phyloP scores from a whole-genome alignment of 2,888 invertebrate genomes.

The Caenorhabditis zanzibari region DNA sequence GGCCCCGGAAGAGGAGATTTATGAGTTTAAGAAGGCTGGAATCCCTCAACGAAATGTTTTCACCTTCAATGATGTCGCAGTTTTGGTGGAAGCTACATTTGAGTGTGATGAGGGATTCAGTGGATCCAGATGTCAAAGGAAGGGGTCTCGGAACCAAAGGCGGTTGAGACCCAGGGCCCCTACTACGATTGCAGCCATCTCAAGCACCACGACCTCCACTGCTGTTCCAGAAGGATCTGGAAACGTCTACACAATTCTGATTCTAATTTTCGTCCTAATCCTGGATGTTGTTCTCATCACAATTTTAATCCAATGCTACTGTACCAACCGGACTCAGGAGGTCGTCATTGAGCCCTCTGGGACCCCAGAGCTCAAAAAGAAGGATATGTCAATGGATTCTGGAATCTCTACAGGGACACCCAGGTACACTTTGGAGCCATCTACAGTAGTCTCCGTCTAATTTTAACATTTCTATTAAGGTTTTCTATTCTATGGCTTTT shows the following conservation, averaged over 20 bases:
- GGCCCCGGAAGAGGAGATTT: neutral
- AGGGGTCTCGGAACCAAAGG: too few relatives aligned
- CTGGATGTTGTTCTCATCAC: neutral
- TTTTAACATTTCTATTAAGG: too few relatives aligned
- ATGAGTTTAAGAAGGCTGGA: slow-evolving; percentile 2
- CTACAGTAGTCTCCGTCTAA: neutral
- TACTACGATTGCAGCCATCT: neutral
- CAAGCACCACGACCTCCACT: neutral
- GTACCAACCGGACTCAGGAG: too few relatives aligned
- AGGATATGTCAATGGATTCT: neutral
- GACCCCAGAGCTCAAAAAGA: neutral
- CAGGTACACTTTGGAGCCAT: slow-evolving; percentile 2
- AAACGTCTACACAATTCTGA: neutral
- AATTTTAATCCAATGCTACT: neutral
- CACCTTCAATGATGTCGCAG: neutral
- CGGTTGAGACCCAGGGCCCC: neutral
- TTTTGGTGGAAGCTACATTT: slow-evolving; percentile 7
- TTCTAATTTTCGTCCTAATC: neutral
- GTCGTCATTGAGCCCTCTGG: neutral
- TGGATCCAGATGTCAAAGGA: slow-evolving; percentile 1
- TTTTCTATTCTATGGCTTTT: too few relatives aligned
- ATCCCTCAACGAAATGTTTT: neutral
- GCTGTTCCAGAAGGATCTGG: neutral
- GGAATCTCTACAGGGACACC: slow-evolving; percentile 2
- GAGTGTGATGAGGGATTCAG: slow-evolving; percentile 15